Base-by-base conservation (phyloP, 2,113 vertebrate genomes). In the Alectura lathami region DNA sequence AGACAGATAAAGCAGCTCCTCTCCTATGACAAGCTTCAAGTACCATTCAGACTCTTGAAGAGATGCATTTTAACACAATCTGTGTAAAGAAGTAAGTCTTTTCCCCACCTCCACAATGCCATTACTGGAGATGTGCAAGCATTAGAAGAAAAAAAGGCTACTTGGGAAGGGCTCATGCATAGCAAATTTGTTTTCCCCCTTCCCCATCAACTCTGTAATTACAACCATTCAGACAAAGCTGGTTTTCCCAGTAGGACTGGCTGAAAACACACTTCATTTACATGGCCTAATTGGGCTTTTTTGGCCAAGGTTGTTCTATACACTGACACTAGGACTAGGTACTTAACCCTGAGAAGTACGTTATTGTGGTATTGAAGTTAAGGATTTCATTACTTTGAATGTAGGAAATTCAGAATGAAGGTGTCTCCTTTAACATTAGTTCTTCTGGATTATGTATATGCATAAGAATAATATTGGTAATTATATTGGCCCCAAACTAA, bases 211-310 rank as follows among this genome's bases (percentile, higher is more conserved):
- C 83, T 85, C 67, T 91, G 83, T 95, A 97, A 96, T 97, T 97
- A 96, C 88, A 88, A 75, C 88, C 67, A 88, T 94, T 95, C 91
- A 95, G 85, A 96, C 91, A 94, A 96, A 96, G 93, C 96, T 96
- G 96, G 95, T 96, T 96, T 97, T 95, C 96, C 96, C 92, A 92
- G 94, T 97, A 96, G 86, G 90, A 75, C 95, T 96, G 95, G 94
- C 73, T 93, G 92, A 96, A 96, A 97, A 91, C 0, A 3, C 73
- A 57, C 83, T 92, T 97, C 89, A 96, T 97, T 97, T 97, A 94
- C 96, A 96, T 96, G 90, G 77, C 90, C 93, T 96, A 96, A 97
- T 93, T 96, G 94, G 95, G 86, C 91, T 88, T 96, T 95, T 97
- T 96, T 94, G 88, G 93, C 82, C 83, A 93, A 94, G 92, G 94